Percentiles rank a stretch among this genome's conserved stretches.
phyloP scores from a whole-genome alignment of 2,797 vertebrate genomes.

The Protosalanx chinensis region DNA sequence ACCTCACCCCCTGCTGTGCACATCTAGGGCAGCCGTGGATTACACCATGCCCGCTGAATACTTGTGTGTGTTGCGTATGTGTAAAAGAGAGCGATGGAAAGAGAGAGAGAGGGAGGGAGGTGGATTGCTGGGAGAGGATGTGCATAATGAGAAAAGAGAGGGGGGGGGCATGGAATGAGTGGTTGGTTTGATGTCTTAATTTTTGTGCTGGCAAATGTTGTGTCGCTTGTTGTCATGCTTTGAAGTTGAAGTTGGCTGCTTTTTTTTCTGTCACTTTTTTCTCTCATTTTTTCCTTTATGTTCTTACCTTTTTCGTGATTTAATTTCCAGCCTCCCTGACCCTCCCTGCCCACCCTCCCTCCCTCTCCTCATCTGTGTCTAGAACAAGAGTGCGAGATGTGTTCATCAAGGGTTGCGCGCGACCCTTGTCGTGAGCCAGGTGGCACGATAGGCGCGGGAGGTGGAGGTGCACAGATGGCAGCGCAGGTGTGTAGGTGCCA shows the following conservation, averaged over 20 bases:
- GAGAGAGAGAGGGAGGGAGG: too few relatives aligned
- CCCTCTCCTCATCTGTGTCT: slow-evolving; percentile 17
- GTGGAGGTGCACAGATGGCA: slow-evolving; percentile 72
- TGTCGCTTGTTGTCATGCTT: not conserved
- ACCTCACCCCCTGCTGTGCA: too few relatives aligned
- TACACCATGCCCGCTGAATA: too few relatives aligned
- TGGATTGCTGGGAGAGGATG: too few relatives aligned
- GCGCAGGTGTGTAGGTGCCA: slow-evolving; percentile 73
- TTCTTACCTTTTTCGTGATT: not conserved
- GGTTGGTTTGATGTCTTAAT: not conserved
- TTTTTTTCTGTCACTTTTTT: not conserved
- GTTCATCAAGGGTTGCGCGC: slow-evolving; percentile 57
- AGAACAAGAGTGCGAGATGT: slow-evolving; percentile 62
- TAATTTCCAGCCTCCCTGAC: slow-evolving; percentile 11
- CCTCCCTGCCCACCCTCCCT: not conserved
- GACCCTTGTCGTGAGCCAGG: slow-evolving; percentile 59
- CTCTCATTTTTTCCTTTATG: not conserved
- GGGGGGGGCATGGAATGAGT: not conserved
- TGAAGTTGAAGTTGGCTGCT: not conserved
- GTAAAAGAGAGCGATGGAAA: too few relatives aligned
- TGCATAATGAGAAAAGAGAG: too few relatives aligned
- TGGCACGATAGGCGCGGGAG: slow-evolving; percentile 55
- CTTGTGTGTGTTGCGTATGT: slow-evolving; percentile 12
- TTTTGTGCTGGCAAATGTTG: not conserved
- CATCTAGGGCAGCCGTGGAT: too few relatives aligned